Percentiles rank a stretch among this genome's conserved stretches.
Conservation (phyloP, 2,888 invertebrate genomes). For the Saturnia pavonia region DNA sequence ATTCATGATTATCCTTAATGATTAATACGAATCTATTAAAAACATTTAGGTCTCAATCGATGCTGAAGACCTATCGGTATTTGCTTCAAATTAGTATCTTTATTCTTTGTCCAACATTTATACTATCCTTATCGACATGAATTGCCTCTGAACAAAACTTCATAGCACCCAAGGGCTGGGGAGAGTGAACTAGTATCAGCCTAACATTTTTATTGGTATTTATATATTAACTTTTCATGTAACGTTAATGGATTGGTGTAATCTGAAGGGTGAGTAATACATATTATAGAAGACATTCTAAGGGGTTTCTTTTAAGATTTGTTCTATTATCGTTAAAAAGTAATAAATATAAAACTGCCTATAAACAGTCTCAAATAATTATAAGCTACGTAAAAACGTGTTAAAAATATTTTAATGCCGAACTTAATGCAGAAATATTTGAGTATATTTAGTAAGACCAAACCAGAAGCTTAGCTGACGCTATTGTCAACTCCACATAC, state of each 20-base stretch:
- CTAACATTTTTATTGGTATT: constrained; percentile 65
- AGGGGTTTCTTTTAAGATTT: background rate
- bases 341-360: background rate
- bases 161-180: constrained; percentile 50
- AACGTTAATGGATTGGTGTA: constrained; percentile 72
- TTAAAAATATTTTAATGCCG: background rate
- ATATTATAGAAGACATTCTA: constrained; percentile 12
- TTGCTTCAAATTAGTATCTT: background rate
- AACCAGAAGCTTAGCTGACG: background rate
- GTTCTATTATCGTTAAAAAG: background rate
- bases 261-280: constrained; percentile 46
- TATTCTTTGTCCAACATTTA: background rate
- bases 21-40: background rate
- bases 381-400: too few relatives aligned
- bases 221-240: constrained; percentile 75
- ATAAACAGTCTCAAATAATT: background rate
- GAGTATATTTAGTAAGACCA: background rate
- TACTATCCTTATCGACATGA: background rate
- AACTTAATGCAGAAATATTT: background rate
- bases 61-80: background rate
- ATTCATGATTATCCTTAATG: background rate
- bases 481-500: background rate
- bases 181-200: constrained; percentile 52
- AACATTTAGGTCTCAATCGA: background rate
- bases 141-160: constrained; percentile 19